Conservation (phyloP, 2,797 vertebrate genomes). For the Acanthurus leucopareius region DNA sequence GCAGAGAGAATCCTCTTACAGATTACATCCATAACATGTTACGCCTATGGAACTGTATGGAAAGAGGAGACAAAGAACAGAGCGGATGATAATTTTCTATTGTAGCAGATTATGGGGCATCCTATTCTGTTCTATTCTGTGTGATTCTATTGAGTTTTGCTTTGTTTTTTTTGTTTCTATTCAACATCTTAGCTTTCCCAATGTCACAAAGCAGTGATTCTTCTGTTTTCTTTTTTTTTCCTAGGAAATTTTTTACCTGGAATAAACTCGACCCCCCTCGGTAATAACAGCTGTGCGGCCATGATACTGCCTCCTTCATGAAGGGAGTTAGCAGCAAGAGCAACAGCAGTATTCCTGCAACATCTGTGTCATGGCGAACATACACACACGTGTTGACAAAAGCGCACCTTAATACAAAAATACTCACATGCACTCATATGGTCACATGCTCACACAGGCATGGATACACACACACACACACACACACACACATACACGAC, state of each 20-base stretch:
- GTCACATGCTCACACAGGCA: conserved; percentile 9
- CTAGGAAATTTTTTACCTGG: conserved; percentile 31
- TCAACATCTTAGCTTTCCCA: conserved; percentile 1
- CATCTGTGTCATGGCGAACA: conserved; percentile 56
- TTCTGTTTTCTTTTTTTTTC: conserved; percentile 20
- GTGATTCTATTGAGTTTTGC: conserved; percentile 27
- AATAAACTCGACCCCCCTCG: conserved; percentile 27
- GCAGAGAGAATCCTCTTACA: conserved; percentile 83
- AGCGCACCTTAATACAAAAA: conserved; percentile 40
- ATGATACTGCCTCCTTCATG: conserved; percentile 34
- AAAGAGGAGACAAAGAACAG: conserved; percentile 65
- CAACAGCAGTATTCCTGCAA: conserved; percentile 48
- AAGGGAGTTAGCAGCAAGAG: conserved; percentile 22
- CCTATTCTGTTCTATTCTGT: conserved; percentile 17
- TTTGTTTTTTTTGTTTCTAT: conserved; percentile 14
- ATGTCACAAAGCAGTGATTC: conserved; percentile 1
- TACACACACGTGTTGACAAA: conserved; percentile 47
- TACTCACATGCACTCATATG: background rate
- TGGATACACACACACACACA: conserved; percentile 1
- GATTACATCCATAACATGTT: conserved; percentile 82
- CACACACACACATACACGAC: background rate
- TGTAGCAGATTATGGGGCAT: conserved; percentile 45
- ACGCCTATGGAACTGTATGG: conserved; percentile 80
- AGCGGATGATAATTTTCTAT: conserved; percentile 61
- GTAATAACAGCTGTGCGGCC: conserved; percentile 42